Conservation (phyloP, 2,888 invertebrate genomes). For the Drepana falcataria region DNA sequence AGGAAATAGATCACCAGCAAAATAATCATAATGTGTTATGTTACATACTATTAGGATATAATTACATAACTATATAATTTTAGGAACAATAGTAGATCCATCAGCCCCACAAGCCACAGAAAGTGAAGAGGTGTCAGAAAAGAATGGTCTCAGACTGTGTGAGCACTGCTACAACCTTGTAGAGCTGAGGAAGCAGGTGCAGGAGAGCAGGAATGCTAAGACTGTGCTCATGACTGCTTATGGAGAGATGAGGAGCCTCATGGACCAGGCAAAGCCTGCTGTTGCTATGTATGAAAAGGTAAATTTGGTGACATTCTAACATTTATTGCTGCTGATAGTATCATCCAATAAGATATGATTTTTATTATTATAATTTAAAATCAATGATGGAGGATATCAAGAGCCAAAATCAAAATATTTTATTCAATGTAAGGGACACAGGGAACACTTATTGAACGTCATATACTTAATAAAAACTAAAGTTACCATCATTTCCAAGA, state of each 20-base stretch:
- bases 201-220: slow-evolving; percentile 88
- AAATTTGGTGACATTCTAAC: slow-evolving; percentile 4
- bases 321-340: too few relatives aligned
- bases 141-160: slow-evolving; percentile 82
- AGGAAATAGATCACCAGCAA: too few relatives aligned
- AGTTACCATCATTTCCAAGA: too few relatives aligned
- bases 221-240: slow-evolving; percentile 90
- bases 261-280: slow-evolving; percentile 85
- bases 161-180: slow-evolving; percentile 89
- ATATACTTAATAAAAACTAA: too few relatives aligned
- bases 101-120: slow-evolving; percentile 48
- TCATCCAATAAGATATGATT: too few relatives aligned
- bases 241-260: slow-evolving; percentile 86
- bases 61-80: slow-evolving; percentile 9
- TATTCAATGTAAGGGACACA: too few relatives aligned
- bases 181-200: slow-evolving; percentile 86
- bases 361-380: too few relatives aligned
- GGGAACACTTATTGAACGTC: too few relatives aligned
- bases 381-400: too few relatives aligned
- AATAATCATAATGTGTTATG: too few relatives aligned
- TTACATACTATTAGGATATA: not conserved
- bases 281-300: slow-evolving; percentile 83
- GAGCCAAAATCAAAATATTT: too few relatives aligned
- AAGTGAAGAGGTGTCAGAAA: slow-evolving; percentile 68
- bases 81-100: slow-evolving; percentile 71